Conservation (phyloP, 2,888 invertebrate genomes). For the Augochlorella aurata region DNA sequence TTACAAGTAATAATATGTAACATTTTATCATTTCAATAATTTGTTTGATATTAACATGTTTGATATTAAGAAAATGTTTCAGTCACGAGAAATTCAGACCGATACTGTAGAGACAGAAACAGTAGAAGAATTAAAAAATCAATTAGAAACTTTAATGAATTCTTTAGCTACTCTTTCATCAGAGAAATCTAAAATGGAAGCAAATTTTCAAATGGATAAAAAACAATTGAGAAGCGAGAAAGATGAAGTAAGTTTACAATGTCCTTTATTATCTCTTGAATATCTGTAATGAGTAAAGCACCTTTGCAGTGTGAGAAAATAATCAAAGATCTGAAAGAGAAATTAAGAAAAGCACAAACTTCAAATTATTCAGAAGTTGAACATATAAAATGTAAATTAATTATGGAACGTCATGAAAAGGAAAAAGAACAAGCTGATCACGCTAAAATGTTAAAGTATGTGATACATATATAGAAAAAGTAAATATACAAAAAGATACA, state of each 20-base stretch:
- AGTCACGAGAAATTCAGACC: conserved; percentile 58
- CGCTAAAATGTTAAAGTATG: conserved; percentile 88
- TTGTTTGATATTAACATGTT: background rate
- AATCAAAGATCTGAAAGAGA: conserved; percentile 85
- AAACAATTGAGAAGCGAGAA: conserved; percentile 85
- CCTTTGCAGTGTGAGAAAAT: conserved; percentile 84
- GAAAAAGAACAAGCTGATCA: conserved; percentile 92
- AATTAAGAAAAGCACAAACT: conserved; percentile 84
- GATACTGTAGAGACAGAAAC: conserved; percentile 71
- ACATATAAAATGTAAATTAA: conserved; percentile 88
- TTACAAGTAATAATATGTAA: conserved; percentile 41
- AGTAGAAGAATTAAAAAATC: conserved; percentile 79
- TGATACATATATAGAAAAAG: conserved; percentile 29
- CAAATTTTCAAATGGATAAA: conserved; percentile 90
- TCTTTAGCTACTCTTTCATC: conserved; percentile 90
- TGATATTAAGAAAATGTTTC: conserved; percentile 28
- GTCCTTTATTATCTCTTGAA: conserved; percentile 13
- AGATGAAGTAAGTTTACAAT: conserved; percentile 78
- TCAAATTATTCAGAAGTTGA: conserved; percentile 85
- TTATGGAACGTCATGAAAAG: conserved; percentile 90
- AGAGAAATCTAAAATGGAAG: conserved; percentile 93
- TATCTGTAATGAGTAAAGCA: background rate
- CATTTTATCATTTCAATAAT: background rate
- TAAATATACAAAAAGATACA: background rate
- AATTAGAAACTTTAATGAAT: conserved; percentile 86